Conservation (phyloP, 2,888 invertebrate species). For the Zelleria hepariella region DNA sequence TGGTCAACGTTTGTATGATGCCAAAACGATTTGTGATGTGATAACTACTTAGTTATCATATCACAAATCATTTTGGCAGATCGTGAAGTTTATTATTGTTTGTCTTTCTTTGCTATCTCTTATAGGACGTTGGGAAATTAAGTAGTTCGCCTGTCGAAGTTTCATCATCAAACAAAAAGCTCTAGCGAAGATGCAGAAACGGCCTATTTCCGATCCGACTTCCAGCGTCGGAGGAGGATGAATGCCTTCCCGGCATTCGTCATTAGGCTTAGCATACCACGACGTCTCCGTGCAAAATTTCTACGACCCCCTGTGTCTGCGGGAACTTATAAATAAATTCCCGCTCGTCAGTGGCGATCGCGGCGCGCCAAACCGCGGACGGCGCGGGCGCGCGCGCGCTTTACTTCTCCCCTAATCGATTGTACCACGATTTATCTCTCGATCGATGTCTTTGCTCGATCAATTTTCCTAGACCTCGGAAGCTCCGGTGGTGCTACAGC, state of each 20-base stretch:
- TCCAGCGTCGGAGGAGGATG: slow-evolving; percentile 7
- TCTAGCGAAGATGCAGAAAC: neutral
- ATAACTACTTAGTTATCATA: too few species aligned
- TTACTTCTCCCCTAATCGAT: slow-evolving; percentile 45
- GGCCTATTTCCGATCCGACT: neutral
- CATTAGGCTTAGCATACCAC: slow-evolving; percentile 52
- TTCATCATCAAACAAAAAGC: neutral
- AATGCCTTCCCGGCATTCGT: slow-evolving; percentile 51
- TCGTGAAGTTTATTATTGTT: too few species aligned
- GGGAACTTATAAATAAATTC: slow-evolving; percentile 69
- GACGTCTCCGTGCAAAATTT: slow-evolving; percentile 53
- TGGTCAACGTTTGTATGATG: too few species aligned
- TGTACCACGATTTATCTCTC: neutral
- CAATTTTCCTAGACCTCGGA: neutral
- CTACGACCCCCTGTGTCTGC: slow-evolving; percentile 70
- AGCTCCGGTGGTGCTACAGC: neutral
- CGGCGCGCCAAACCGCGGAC: slow-evolving; percentile 66
- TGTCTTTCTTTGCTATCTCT: too few species aligned
- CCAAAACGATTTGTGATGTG: too few species aligned
- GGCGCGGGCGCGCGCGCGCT: slow-evolving; percentile 69
- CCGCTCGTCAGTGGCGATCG: slow-evolving; percentile 68
- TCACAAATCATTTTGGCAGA: too few species aligned
- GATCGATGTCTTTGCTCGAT: slow-evolving; percentile 4
- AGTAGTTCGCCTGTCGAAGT: too few species aligned
- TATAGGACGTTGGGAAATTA: too few species aligned